These are phyloP conservation scores for Chloroceryle amazona DNA, from an alignment of 2,797 vertebrate species.

Conservation along the genomic window DNA sequence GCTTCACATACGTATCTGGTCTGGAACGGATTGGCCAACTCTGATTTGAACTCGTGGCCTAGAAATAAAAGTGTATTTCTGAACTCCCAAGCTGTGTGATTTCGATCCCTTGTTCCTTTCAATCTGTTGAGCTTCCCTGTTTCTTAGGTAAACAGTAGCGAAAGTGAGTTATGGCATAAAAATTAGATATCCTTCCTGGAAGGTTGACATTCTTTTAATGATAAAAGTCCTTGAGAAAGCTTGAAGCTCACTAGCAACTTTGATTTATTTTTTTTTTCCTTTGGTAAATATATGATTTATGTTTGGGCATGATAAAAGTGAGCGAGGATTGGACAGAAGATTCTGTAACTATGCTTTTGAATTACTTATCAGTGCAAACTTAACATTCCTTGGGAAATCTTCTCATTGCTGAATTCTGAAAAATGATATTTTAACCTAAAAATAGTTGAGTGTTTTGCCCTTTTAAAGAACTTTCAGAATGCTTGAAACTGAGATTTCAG, in stretches of 20 bases:
- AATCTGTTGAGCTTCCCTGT: not conserved
- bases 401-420: not conserved
- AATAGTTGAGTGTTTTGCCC: not conserved
- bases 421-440: not conserved
- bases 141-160: not conserved
- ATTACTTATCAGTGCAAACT: not conserved
- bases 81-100: not conserved
- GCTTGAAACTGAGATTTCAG: not conserved
- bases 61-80: not conserved
- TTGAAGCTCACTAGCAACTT: not conserved
- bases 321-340: not conserved
- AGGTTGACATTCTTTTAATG: not conserved
- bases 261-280: conserved; percentile 30
- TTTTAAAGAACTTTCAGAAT: not conserved
- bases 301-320: not conserved
- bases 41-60: not conserved
- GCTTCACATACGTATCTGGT: not conserved
- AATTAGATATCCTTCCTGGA: not conserved
- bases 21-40: not conserved
- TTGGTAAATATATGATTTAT: not conserved
- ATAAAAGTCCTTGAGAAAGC: not conserved
- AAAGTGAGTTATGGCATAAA: not conserved
- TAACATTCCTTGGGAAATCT: not conserved
- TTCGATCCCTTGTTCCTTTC: not conserved
- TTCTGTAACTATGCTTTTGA: not conserved